Evolutionary conservation across 2,797 vertebrate species (phyloP), one percentile per base, ranked within the genome.

Genomic region (Lutjanus argentimaculatus): DNA sequence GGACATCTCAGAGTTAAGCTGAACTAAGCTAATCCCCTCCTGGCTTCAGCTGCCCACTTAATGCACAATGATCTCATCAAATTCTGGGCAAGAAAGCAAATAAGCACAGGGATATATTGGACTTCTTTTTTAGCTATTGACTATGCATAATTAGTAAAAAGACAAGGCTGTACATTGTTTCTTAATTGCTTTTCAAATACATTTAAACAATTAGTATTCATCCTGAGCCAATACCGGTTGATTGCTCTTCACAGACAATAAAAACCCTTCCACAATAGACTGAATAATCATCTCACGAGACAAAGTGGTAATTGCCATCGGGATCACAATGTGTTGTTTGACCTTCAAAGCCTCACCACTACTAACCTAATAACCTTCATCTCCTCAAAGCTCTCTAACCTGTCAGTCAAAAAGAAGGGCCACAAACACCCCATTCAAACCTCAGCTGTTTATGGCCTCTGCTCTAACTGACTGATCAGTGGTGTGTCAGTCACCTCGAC

Each of bases 331-430:
- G 42, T 40, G 22, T 15, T 45, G 22, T 61, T 51, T 73, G 79
- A 84, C 71, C 77, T 86, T 63, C 42, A 36, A 43, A 46, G 43
- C 6, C 48, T 45, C 61, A 30, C 15, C 25, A 4, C 5, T 8
- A 7, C 25, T 72, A n/a, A 56, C n/a, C 62, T 61, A 49, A 46
- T 55, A 59, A 80, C 63, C 58, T 67, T 75, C 58, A 65, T 75
- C 4, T 52, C 43, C 46, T 25, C 46, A 58, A 12, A 52, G 58
- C 5, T 17, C 22, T 0, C 15, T 55, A 43, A 70, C 42, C 13
- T 63, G 49, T 66, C 77, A 59, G 25, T 63, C 61, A 75, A 12
- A 2, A 0, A 40, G 45, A 36, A 51, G 53, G n/a, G 36, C 25
- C 43, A 48, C 14, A 71, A 76, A 66, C 52, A 14, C n/a, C 21